phyloP scores from a whole-genome alignment of 1,140 invertebrate species.

The Sitophilus oryzae region DNA sequence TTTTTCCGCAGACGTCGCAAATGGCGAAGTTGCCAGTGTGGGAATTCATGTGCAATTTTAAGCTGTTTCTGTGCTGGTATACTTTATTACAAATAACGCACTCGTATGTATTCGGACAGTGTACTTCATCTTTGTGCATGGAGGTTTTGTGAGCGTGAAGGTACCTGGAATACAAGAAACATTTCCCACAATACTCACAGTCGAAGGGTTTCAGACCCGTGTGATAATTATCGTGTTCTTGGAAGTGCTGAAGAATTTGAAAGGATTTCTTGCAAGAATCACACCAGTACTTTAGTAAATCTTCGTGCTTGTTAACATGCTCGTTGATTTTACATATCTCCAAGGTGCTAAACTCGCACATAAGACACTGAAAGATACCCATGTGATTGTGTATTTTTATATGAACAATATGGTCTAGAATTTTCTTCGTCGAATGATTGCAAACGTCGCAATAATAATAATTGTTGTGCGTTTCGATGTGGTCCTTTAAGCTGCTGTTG shows the following conservation, averaged over 20 bases:
- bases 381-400: conserved; percentile 45
- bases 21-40: conserved; percentile 42
- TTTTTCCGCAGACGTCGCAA: conserved; percentile 43
- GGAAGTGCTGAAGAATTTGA: conserved; percentile 36
- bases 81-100: conserved; percentile 41
- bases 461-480: conserved; percentile 52
- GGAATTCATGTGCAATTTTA: conserved; percentile 41
- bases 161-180: conserved; percentile 37
- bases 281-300: conserved; percentile 36
- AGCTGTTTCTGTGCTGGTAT: conserved; percentile 41
- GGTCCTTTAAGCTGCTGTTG: conserved; percentile 31
- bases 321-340: conserved; percentile 34
- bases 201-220: conserved; percentile 73
- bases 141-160: conserved; percentile 35
- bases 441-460: conserved; percentile 46
- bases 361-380: conserved; percentile 46
- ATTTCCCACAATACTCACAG: conserved; percentile 51
- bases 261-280: conserved; percentile 41
- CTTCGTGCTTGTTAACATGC: conserved; percentile 35
- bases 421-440: conserved; percentile 36
- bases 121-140: conserved; percentile 35
- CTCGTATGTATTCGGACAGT: conserved; percentile 34
- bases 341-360: conserved; percentile 43
- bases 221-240: conserved; percentile 47
- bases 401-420: conserved; percentile 34